These are phyloP conservation scores for Gymnobelideus leadbeateri DNA, from an alignment of 2,113 vertebrate genomes.

Conservation along the genomic window DNA sequence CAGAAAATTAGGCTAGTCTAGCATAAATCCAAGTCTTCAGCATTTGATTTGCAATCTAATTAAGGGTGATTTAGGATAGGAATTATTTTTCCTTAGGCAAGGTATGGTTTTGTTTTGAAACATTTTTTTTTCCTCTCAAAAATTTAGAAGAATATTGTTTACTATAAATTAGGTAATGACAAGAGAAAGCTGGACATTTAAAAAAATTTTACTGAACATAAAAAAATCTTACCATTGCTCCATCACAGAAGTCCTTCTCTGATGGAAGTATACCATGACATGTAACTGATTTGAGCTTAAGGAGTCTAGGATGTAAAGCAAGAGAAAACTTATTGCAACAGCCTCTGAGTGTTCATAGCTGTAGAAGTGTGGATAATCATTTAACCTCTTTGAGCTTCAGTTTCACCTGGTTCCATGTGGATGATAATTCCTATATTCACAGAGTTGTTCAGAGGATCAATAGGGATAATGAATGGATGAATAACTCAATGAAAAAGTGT, in stretches of 20 bases:
- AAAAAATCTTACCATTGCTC: neutral
- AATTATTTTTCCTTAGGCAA: conserved; percentile 49
- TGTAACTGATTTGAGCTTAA: neutral
- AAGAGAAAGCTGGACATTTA: conserved; percentile 17
- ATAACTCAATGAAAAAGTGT: neutral
- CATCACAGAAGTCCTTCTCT: neutral
- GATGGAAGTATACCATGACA: neutral
- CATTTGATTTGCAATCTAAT: conserved; percentile 37
- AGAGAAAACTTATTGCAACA: neutral
- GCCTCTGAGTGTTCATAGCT: neutral
- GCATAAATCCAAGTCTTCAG: neutral
- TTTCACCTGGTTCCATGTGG: neutral
- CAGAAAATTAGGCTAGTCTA: neutral
- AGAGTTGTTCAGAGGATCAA: neutral
- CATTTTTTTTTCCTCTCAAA: conserved; percentile 38
- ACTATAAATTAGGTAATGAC: neutral
- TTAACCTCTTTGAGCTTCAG: neutral
- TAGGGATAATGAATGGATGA: neutral
- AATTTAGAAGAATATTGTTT: neutral
- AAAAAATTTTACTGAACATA: conserved; percentile 10
- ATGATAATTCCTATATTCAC: neutral
- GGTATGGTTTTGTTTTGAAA: conserved; percentile 52
- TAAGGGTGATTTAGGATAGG: neutral
- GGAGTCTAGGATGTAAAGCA: neutral
- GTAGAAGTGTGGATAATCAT: neutral